Percentiles rank a stretch among this genome's conserved stretches.
These are phyloP conservation scores for Phalacrocorax carbo DNA, from an alignment of 2,113 vertebrate species.

Conservation along the genomic window DNA sequence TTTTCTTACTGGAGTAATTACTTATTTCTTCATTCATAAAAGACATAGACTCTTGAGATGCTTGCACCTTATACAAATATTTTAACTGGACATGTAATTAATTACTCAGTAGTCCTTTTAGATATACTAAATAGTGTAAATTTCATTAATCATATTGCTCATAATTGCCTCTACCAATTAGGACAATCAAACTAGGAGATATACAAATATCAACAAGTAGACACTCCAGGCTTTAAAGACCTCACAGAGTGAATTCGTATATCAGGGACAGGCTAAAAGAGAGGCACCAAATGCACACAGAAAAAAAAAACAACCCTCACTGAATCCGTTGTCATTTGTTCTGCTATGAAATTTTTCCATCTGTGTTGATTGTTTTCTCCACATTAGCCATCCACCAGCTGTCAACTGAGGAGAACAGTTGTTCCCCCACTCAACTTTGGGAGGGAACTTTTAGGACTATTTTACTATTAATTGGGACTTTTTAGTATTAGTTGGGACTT, in stretches of 20 bases:
- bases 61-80: neutral
- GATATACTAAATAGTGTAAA: neutral
- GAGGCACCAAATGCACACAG: accelerated
- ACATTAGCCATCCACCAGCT: neutral
- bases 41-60: neutral
- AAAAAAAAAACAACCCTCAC: neutral
- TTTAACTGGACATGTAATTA: neutral
- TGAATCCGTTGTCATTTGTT: neutral
- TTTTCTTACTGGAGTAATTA: neutral
- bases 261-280: neutral
- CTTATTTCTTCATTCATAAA: neutral
- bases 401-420: neutral
- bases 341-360: neutral
- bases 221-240: neutral
- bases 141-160: neutral
- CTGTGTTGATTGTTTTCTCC: neutral
- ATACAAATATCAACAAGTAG: neutral
- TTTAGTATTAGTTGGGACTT: neutral
- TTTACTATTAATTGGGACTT: neutral
- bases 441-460: neutral
- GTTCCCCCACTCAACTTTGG: neutral
- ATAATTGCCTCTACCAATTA: neutral
- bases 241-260: neutral
- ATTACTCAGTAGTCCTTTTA: neutral
- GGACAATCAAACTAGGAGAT: neutral